Conservation (phyloP, 2,113 vertebrate genomes). For the Ophthalmolycus amberensis region DNA sequence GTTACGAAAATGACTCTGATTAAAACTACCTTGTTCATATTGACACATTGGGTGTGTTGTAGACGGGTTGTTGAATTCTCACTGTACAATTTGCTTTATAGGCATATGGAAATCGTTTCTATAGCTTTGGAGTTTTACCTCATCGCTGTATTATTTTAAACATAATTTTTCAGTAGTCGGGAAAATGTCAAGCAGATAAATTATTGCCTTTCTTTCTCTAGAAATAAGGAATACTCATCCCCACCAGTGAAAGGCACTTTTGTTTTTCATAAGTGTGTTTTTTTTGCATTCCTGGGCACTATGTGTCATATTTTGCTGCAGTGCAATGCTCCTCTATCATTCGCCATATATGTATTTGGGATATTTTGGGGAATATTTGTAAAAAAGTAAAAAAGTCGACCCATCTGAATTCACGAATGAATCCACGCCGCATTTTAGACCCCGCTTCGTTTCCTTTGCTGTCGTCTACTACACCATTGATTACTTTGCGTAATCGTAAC, state of each 20-base stretch:
- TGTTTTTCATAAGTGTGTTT: background rate
- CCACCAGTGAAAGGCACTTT: background rate
- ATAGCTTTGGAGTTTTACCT: background rate
- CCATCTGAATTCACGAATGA: background rate
- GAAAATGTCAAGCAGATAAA: background rate
- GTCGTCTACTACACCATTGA: background rate
- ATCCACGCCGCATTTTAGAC: background rate
- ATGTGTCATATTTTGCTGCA: background rate
- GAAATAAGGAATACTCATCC: background rate
- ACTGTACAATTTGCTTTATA: background rate
- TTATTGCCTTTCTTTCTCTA: background rate
- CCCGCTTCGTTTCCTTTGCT: background rate
- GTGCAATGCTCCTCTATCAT: background rate
- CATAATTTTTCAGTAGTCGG: background rate
- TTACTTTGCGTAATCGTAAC: slow-evolving; percentile 41
- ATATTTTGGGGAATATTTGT: background rate
- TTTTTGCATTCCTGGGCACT: background rate
- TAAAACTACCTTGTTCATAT: slow-evolving; percentile 11
- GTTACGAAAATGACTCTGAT: slow-evolving; percentile 41
- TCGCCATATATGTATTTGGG: background rate
- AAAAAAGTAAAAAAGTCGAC: background rate
- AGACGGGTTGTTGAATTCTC: slow-evolving; percentile 12
- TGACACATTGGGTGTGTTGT: slow-evolving; percentile 3
- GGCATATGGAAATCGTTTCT: slow-evolving; percentile 14
- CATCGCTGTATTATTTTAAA: background rate